Percentiles rank a stretch among this genome's conserved stretches.
Evolutionary conservation across 53 echinoderm and acorn worm species (phyloP).

Genomic region (Henricia sp.): DNA sequence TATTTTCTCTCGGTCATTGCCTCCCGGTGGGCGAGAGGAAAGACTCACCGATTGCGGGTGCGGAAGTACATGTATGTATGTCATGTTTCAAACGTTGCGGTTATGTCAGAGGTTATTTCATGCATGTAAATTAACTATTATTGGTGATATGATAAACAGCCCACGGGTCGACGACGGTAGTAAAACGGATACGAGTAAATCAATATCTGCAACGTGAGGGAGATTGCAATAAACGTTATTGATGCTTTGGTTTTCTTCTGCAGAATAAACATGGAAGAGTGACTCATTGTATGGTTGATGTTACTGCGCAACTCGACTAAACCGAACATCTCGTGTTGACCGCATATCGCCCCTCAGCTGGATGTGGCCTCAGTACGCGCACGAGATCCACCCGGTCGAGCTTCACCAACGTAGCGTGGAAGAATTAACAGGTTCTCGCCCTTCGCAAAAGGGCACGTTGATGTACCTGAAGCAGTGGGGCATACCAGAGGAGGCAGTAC

Average conservation of each 20-base stretch:
- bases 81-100: no score
- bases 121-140: no score
- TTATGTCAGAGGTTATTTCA: no score
- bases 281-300: not conserved
- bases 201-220: no score
- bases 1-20: no score
- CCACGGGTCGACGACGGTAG: no score
- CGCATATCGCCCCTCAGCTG: constrained; percentile 15
- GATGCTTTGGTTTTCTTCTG: not conserved
- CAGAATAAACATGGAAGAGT: constrained; percentile 16
- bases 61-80: no score
- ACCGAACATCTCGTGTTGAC: not conserved
- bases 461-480: constrained; percentile 76
- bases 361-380: constrained; percentile 38
- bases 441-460: constrained; percentile 64
- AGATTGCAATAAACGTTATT: no score
- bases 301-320: not conserved
- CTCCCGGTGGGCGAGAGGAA: no score
- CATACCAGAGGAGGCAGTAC: constrained; percentile 34
- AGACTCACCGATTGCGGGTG: no score
- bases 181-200: no score
- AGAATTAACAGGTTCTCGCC: constrained; percentile 75
- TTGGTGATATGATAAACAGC: no score
- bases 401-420: constrained; percentile 73
- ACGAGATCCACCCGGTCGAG: constrained; percentile 61